Conservation (phyloP, 2,888 invertebrate species). For the Caenorhabditis sulstoni region DNA sequence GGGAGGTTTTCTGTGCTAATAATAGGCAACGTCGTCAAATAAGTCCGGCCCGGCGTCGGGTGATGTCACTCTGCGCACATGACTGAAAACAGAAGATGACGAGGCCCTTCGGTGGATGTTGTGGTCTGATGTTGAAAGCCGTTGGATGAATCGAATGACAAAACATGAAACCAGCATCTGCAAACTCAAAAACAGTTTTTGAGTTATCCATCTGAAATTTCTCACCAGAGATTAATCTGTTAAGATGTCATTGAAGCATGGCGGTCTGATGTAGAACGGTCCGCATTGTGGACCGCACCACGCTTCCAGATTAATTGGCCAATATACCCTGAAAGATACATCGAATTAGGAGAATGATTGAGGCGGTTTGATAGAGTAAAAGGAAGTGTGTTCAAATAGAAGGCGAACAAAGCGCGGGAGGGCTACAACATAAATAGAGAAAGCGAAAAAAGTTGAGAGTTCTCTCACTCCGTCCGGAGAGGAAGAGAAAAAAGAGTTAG, state of each 20-base stretch:
- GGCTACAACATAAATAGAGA: slow-evolving; percentile 32
- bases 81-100: slow-evolving; percentile 15
- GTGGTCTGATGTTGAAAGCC: slow-evolving; percentile 34
- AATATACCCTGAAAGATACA: slow-evolving; percentile 45
- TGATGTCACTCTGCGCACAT: slow-evolving; percentile 13
- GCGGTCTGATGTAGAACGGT: slow-evolving; percentile 29
- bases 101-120: neutral
- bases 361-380: slow-evolving; percentile 5
- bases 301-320: slow-evolving; percentile 35
- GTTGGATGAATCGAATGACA: slow-evolving; percentile 32
- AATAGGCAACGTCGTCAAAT: slow-evolving; percentile 2
- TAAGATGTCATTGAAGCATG: slow-evolving; percentile 13
- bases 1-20: slow-evolving; percentile 20
- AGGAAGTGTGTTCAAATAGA: slow-evolving; percentile 28
- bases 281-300: slow-evolving; percentile 16
- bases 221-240: slow-evolving; percentile 33
- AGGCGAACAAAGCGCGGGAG: slow-evolving; percentile 21
- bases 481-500: slow-evolving; percentile 23
- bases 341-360: neutral
- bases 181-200: neutral
- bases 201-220: neutral
- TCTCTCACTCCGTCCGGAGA: neutral
- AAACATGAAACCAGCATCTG: slow-evolving; percentile 42
- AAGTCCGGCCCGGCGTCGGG: neutral
- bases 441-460: slow-evolving; percentile 20